A percentile compares a stretch with the other conserved stretches of the same genome.
Conservation (phyloP, 2,797 vertebrate genomes). For the Lepus oiostolus region DNA sequence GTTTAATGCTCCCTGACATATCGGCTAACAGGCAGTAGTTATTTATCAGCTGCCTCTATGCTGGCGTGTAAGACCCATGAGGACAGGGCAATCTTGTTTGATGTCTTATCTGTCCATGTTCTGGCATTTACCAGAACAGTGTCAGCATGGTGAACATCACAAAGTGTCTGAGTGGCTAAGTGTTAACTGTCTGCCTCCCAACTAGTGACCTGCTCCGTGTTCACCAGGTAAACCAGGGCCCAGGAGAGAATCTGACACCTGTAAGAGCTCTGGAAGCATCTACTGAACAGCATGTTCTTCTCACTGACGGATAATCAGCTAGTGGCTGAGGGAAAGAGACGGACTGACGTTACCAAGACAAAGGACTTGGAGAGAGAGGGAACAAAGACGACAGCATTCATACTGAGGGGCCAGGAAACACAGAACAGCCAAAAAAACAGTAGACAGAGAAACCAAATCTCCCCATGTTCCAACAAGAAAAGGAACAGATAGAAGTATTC, state of each 20-base stretch:
- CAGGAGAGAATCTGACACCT: background rate
- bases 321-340: background rate
- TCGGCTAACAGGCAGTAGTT: background rate
- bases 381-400: background rate
- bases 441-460: constrained; percentile 46
- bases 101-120: background rate
- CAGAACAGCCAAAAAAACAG: background rate
- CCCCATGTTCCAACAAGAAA: background rate
- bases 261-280: background rate
- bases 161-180: background rate
- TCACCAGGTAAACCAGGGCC: background rate
- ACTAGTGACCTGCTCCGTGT: background rate
- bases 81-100: background rate
- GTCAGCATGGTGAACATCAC: background rate
- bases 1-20: background rate
- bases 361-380: background rate
- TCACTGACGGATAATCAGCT: background rate
- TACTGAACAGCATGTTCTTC: background rate
- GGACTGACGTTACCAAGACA: constrained; percentile 8
- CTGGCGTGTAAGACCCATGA: background rate
- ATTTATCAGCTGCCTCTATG: background rate
- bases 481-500: background rate
- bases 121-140: background rate
- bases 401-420: background rate
- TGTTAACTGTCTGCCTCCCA: background rate